Base-by-base conservation (phyloP, 2,113 vertebrate genomes). In the Zapus hudsonius region DNA sequence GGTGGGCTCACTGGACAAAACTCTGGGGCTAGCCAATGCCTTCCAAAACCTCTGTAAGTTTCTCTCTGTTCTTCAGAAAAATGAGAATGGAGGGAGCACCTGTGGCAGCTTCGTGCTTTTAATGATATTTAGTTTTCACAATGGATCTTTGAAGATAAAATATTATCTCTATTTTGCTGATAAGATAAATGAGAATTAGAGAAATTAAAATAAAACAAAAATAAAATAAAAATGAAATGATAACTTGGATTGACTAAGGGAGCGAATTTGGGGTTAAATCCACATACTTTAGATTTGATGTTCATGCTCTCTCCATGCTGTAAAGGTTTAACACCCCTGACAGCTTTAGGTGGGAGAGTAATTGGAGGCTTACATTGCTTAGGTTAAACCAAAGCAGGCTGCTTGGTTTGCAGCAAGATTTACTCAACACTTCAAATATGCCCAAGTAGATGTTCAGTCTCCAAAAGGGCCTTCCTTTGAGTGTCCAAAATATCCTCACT, bases 111-210 rank as follows among this genome's bases (percentile, higher is more conserved):
- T 87, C 52, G 67, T 10, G n/a, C 1, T 69, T 78, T 90, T 89
- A 44, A 79, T 13, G n/a, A 42, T 61, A 79, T 89, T 95, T 76
- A 67, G 86, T 74, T 91, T 72, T 55, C 44, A 80, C 76, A 74
- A 36, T 70, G 44, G 57, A 6, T 73, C 64, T 59, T 57, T 61
- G 36, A 72, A 9, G 16, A 79, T 63, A 84, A 87, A 87, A 85
- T 66, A 52, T 31, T 44, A 57, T 55, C 33, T 61, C 38, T 36
- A 29, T 52, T n/a, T 78, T 81, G 38, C 19, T 67, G 42, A 87
- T 70, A 84, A 84, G 36, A 59, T 47, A 95, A 72, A 2, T 13
- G 5, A 87, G 36, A 67, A 6, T 64, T 47, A 92, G 29, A 63
- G 16, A 75, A 93, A 42, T 69, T 47, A 40, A 87, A 67, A 31